Base-by-base conservation (phyloP, 1,140 invertebrate genomes). In the Drosophila seguyi region DNA sequence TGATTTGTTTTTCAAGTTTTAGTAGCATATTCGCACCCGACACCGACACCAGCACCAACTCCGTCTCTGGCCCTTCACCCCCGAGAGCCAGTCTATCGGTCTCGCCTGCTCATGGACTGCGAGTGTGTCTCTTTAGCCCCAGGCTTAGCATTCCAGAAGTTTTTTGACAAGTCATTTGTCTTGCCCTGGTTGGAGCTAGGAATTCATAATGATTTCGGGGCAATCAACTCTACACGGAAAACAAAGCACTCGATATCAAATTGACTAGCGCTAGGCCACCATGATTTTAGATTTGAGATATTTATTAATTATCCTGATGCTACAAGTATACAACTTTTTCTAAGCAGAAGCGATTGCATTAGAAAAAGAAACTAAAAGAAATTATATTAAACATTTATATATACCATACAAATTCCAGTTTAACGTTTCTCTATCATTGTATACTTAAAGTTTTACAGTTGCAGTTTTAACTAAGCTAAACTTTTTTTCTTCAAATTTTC, bases 1-100 rank as follows among this genome's bases (percentile, higher is more conserved):
- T 53, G 60, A 67, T 81, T 71, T 72, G 72, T 47, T 74, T 78
- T 87, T 82, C 83, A 66, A 68, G 74, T 86, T 85, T 79, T 65
- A 56, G 68, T 63, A 47, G 58, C 27, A 55, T 55, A 38, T 55
- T 55, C 20, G 34, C 52, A 55, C 44, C 47, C 27, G n/a, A n/a
- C 52, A 31, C 18, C 42, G 34, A 22, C 44, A 25, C 65, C 18
- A 52, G 13, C 42, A 14, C 29, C 20, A 55, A 38, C 58, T 53
- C 20, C 6, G 22, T 6, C 41, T 18, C 22, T 13, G 44, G 25
- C 4, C 60, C n/a, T 42, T 34, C 27, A n/a, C 27, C 27, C n/a
- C 44, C 7, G 11, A 27, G n/a, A 57, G 65, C 68, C 52, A 22
- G 68, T 72, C 67, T 71, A 29, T 68, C 22, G 14, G 68, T 72